These are phyloP conservation scores for Oncopeltus fasciatus DNA, from an alignment of 1,140 invertebrate species.

Conservation along the genomic window DNA sequence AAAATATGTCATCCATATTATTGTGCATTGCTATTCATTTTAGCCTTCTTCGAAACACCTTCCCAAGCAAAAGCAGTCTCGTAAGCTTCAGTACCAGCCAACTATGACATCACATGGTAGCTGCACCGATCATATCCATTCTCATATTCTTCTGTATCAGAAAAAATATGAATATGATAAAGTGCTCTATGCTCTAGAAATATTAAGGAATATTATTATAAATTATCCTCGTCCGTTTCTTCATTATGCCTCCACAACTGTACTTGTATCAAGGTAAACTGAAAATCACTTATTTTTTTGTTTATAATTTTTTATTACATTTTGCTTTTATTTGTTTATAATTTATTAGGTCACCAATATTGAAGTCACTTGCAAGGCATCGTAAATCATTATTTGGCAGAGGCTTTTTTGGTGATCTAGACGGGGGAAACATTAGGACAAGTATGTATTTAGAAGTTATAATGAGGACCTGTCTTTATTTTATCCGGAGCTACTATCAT, in stretches of 20 bases:
- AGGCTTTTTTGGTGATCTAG: conserved; percentile 56
- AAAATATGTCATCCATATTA: too few relatives aligned
- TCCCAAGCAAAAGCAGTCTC: not conserved
- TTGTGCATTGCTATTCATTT: too few relatives aligned
- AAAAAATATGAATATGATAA: conserved; percentile 65
- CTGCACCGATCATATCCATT: conserved; percentile 59
- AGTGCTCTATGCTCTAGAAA: conserved; percentile 62
- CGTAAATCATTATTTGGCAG: conserved; percentile 66
- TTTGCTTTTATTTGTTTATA: not conserved
- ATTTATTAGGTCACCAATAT: conserved; percentile 32
- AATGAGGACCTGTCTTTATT: conserved; percentile 64
- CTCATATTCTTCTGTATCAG: conserved; percentile 68
- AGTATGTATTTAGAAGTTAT: conserved; percentile 75
- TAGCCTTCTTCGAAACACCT: not conserved
- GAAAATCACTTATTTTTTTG: not conserved
- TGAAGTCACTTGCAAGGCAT: conserved; percentile 57
- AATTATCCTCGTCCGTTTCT: conserved; percentile 59
- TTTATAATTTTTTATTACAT: not conserved
- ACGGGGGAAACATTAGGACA: conserved; percentile 41
- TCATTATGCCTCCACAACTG: conserved; percentile 52
- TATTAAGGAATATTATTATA: conserved; percentile 55
- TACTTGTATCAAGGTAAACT: conserved; percentile 25
- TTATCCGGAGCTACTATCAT: conserved; percentile 64
- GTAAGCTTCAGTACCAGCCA: conserved; percentile 18
- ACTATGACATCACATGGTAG: conserved; percentile 28